phyloP scores from a whole-genome alignment of 2,888 invertebrate species.

The Lithosia quadra region DNA sequence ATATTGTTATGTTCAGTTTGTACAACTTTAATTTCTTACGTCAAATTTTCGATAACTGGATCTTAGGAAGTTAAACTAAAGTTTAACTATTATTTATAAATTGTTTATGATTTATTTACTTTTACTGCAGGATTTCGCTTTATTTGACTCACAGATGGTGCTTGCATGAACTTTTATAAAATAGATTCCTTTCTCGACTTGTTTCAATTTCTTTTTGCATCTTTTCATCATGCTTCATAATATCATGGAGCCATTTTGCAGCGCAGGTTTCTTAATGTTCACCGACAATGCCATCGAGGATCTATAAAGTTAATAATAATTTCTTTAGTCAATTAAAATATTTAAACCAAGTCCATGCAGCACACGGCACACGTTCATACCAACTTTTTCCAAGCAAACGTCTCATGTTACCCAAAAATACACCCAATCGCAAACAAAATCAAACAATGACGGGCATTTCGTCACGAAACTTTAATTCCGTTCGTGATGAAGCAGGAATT shows the following conservation, averaged over 20 bases:
- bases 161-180: too few relatives aligned
- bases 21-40: too few relatives aligned
- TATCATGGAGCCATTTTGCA: neutral
- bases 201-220: neutral
- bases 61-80: too few relatives aligned
- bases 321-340: neutral
- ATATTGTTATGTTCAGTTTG: too few relatives aligned
- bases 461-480: constrained; percentile 37
- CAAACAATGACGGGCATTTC: constrained; percentile 43
- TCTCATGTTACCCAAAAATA: constrained; percentile 16
- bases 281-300: neutral
- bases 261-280: neutral
- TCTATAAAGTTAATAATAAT: constrained; percentile 15
- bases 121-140: too few relatives aligned
- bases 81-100: too few relatives aligned
- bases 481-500: constrained; percentile 49
- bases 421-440: constrained; percentile 30
- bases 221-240: neutral
- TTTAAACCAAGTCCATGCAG: constrained; percentile 5
- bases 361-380: neutral
- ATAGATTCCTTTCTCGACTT: too few relatives aligned
- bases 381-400: constrained; percentile 10
- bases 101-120: too few relatives aligned
- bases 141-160: too few relatives aligned
- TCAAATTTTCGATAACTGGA: too few relatives aligned